Evolutionary conservation across 2,113 vertebrate genomes (phyloP), one percentile per base, ranked within the genome.

Genomic region (Poecilia latipinna): DNA sequence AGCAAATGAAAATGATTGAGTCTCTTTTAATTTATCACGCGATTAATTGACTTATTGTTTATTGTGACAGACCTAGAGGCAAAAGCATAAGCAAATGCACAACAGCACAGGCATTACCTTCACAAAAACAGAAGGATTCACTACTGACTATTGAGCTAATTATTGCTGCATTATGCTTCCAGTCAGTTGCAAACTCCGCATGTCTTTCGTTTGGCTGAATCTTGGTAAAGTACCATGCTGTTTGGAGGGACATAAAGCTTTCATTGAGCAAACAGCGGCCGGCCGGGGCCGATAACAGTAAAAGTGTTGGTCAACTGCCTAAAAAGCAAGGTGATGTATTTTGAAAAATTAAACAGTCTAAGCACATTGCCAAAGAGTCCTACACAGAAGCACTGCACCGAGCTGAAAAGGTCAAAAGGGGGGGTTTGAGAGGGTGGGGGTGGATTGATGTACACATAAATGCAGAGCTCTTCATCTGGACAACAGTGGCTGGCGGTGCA

Each of bases 381-480:
- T 54, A 44, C 42, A 44, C 4, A 8, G n/a, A 54, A 22, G 71
- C 13, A 51, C 39, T 69, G 71, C 32, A 39, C 67, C 29, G 70
- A 35, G 35, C 29, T 28, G 48, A 65, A 79, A 72, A 70, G 71
- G 74, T 79, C 65, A 68, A 44, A 32, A 48, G 13, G 12, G 11
- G 4, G 13, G 61, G 61, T 26, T 26, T 15, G 39, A 42, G 39
- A 42, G 39, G 39, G 13, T 42, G 39, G 39, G n/a, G 28, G 28
- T 26, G 66, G 51, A 74, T 37, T 80, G 61, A 75, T 73, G 64
- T 79, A 48, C 54, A 65, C 78, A 39, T 69, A 35, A 74, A 73
- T 60, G n/a, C 35, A 35, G 31, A 70, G 86, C 80, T 80, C 61
- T 82, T 85, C 85, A 71, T 82, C 77, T 70, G 22, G 61, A 77